phyloP scores from a whole-genome alignment of 2,888 invertebrate genomes.

The Trachelus tabidus region DNA sequence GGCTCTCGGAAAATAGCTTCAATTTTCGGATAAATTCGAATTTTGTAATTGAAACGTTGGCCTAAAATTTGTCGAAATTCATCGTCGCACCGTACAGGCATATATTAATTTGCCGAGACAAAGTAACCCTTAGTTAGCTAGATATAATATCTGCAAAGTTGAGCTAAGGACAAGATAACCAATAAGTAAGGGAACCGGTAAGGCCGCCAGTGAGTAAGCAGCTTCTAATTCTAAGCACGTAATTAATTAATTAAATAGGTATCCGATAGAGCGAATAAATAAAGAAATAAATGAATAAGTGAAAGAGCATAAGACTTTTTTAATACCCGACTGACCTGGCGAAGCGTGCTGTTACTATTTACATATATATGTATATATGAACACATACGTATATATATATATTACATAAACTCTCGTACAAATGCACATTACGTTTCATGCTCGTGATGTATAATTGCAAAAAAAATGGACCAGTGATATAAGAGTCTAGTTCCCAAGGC shows the following conservation, averaged over 20 bases:
- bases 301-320: not conserved
- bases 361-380: conserved; percentile 34
- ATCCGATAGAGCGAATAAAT: not conserved
- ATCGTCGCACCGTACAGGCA: not conserved
- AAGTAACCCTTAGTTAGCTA: not conserved
- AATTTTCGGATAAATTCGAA: not conserved
- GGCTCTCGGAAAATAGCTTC: not conserved
- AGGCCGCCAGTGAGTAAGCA: conserved; percentile 37
- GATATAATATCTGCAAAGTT: not conserved
- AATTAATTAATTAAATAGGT: conserved; percentile 33
- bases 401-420: conserved; percentile 1
- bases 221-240: conserved; percentile 54
- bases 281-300: conserved; percentile 45
- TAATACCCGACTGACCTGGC: conserved; percentile 57
- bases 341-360: conserved; percentile 62
- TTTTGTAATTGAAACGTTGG: not conserved
- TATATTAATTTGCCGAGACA: not conserved
- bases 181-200: not conserved
- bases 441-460: not conserved
- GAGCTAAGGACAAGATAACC: not conserved
- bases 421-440: not conserved
- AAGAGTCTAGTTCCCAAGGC: not conserved
- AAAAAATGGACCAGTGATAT: not conserved
- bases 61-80: not conserved
- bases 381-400: conserved; percentile 22